Evolutionary conservation across 2,888 invertebrate species (phyloP), one percentile per base, ranked within the genome.

Genomic region (Bursaphelenchus okinawaensis): DNA sequence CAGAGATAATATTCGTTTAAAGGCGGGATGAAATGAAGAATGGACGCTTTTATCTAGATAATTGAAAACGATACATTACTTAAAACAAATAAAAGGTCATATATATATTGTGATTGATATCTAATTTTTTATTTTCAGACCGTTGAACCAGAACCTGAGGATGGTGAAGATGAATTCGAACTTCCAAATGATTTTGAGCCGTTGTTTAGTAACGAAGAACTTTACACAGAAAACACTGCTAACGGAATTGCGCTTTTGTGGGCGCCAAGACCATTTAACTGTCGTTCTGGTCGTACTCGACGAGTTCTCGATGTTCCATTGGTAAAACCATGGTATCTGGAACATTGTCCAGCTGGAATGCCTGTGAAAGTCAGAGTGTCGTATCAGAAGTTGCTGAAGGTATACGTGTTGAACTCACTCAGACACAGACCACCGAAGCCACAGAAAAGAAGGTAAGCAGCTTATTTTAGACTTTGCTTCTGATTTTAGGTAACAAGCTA

Each of bases 351-450:
- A n/a, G 79, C 83, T 24, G 83, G 80, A 66, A 77, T 79, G 80
- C 98, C 98, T 0, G 98, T 99, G 0, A 98, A 99, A 87, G 96
- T 98, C 31, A 88, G 98, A 70, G 98, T 99, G 29, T 96, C 96
- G 58, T 99, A 99, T 83, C 98, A 99, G 84, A 99, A 99, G 83
- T 86, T 99, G 31, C 87, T 99, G 56, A 99, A 99, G 84, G 98
- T 96, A 84, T 98, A 91, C 83, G 98, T 99, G 0, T 87, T 99
- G 51, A 99, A 99, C 85, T 93, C 96, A 0, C 85, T 99, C 63
- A 96, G 98, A 83, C 96, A 98, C 84, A 88, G 94, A 69, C 91
- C 93, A 54, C 98, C 98, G 0, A 99, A 99, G 84, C 91, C 98
- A 9, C 98, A 98, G 84, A 98, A 98, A 85, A 95, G 96, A 83